Evolutionary conservation across 2,888 invertebrate genomes (phyloP), one percentile per base, ranked within the genome.

Genomic region (Acronicta aceris): DNA sequence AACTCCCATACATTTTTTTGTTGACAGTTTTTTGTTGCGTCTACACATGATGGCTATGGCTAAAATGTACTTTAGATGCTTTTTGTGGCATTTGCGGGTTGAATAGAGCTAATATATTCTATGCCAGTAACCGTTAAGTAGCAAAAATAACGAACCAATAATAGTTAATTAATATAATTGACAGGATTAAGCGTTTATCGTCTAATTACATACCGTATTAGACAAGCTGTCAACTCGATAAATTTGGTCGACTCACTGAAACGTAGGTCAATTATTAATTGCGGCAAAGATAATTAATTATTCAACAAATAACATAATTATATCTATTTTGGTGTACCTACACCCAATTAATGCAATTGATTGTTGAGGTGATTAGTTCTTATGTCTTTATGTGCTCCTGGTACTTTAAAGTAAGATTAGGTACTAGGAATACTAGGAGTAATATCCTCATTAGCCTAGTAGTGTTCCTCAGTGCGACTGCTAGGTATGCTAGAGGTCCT

Each of bases 201-300:
- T 59, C 63, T 68, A 68, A 76, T 77, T 71, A 77, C 48, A 58
- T 68, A 64, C 64, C 55, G 42, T 51, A 67, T 72, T 78, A 78
- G 63, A 43, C n/a, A 47, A 51, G 48, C 75, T 67, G 69, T 75
- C 76, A 67, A 56, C 61, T 67, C 59, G 61, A 76, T 60, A 58
- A 58, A 74, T 65, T 77, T 53, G 57, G 41, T 50, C 49, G 50
- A 10, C 50, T 52, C 57, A 61, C 53, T 74, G 74, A 75, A 71
- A 67, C 53, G 64, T 49, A 57, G 33, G 69, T 78, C 59, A 59
- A 78, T 78, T 69, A 78, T 64, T 67, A 67, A 74, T 62, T 63
- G 72, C 45, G 60, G 48, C 65, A 55, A 66, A 75, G 54, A 63
- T 69, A 72, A 78, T 76, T 77, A 71, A 59, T 71, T 67, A 75